Conservation (phyloP, 2,888 invertebrate genomes). For the Eristalinus aeneus region DNA sequence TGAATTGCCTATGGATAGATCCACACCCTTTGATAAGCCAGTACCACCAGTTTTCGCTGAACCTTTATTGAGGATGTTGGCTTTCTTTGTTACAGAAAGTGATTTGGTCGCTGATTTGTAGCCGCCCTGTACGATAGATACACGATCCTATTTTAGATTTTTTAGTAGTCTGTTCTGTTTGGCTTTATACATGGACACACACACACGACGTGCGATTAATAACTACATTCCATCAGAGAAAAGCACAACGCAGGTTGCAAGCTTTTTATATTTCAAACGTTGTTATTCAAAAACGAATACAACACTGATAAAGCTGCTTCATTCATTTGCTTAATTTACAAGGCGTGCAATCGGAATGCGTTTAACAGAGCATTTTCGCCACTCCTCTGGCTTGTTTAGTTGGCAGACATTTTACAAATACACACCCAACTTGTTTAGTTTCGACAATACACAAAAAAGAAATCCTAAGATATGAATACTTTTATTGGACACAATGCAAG, state of each 20-base stretch:
- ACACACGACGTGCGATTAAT: slow-evolving; percentile 78
- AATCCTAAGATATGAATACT: background rate
- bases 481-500: background rate
- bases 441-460: background rate
- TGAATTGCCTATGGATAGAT: slow-evolving; percentile 63
- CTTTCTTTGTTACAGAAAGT: slow-evolving; percentile 88
- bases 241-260: slow-evolving; percentile 37
- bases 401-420: slow-evolving; percentile 5
- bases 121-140: slow-evolving; percentile 85
- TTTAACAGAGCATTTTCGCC: background rate
- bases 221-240: slow-evolving; percentile 37
- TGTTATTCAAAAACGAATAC: slow-evolving; percentile 15
- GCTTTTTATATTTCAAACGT: background rate
- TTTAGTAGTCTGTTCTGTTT: slow-evolving; percentile 78
- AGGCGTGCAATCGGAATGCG: slow-evolving; percentile 18
- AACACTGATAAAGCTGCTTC: slow-evolving; percentile 12
- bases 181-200: slow-evolving; percentile 75
- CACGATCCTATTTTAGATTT: slow-evolving; percentile 84
- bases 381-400: background rate
- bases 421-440: background rate
- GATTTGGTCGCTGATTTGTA: slow-evolving; percentile 82
- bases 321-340: background rate
- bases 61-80: slow-evolving; percentile 90
- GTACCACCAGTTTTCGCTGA: slow-evolving; percentile 80
- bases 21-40: slow-evolving; percentile 57